A percentile compares a stretch with the other conserved stretches of the same genome.
Conservation (phyloP, 1,140 invertebrate genomes). For the Pseudobourletiella spinata region DNA sequence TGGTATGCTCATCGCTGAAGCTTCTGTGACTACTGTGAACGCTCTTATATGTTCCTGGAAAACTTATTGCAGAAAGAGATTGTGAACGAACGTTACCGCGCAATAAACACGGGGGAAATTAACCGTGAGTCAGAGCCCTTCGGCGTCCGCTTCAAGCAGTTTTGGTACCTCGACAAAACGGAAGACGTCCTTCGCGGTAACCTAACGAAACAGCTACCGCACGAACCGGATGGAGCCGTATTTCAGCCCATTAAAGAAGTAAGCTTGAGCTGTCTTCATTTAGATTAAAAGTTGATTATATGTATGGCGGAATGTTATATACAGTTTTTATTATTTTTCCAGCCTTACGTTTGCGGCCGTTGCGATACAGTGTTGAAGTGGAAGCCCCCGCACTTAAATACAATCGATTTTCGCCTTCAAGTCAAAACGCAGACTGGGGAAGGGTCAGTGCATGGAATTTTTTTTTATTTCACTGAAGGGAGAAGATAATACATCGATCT, state of each 20-base stretch:
- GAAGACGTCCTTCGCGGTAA: conserved; percentile 44
- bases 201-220: conserved; percentile 72
- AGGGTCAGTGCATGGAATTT: conserved; percentile 51
- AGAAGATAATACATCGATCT: too few relatives aligned
- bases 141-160: conserved; percentile 75
- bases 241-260: conserved; percentile 86
- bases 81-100: conserved; percentile 58
- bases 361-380: conserved; percentile 88
- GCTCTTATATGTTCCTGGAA: too few relatives aligned
- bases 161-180: conserved; percentile 66
- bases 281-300: background rate
- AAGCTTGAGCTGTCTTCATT: conserved; percentile 23
- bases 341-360: conserved; percentile 73
- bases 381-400: conserved; percentile 90
- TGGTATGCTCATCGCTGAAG: conserved; percentile 26
- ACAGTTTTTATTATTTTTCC: conserved; percentile 22
- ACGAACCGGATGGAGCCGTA: conserved; percentile 96
- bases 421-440: conserved; percentile 59
- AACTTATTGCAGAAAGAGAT: conserved; percentile 47
- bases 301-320: background rate
- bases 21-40: background rate
- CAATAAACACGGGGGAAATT: conserved; percentile 64
- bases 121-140: conserved; percentile 73
- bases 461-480: too few relatives aligned
- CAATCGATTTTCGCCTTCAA: conserved; percentile 88